Evolutionary conservation across 2,113 vertebrate species (phyloP).

Genomic region (Lipotes vexillifer): DNA sequence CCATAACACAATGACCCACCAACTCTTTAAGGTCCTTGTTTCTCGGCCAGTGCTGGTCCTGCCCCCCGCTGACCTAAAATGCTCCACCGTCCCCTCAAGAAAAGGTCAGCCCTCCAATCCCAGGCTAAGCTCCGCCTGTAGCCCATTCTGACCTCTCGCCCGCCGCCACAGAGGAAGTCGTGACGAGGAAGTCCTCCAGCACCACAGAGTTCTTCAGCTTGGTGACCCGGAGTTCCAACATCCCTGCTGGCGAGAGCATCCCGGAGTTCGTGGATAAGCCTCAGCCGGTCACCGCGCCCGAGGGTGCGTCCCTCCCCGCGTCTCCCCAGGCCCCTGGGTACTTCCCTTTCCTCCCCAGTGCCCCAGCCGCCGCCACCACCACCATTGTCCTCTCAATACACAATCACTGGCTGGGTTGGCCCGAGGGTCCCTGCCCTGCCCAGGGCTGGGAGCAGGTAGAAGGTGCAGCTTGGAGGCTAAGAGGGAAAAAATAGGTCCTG

Average conservation of each 20-base stretch:
- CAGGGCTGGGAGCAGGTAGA: neutral
- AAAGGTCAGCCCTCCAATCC: neutral
- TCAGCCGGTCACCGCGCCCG: slow-evolving; percentile 41
- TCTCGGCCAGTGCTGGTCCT: neutral
- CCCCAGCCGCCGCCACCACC: neutral
- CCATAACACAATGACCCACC: neutral
- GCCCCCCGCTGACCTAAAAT: neutral
- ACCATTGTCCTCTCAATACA: rapidly evolving
- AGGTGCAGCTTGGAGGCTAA: neutral
- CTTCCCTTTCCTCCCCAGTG: neutral
- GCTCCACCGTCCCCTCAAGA: neutral
- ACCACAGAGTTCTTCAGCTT: slow-evolving; percentile 75
- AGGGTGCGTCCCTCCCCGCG: slow-evolving; percentile 63
- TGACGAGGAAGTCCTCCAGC: slow-evolving; percentile 71
- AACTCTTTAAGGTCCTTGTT: neutral
- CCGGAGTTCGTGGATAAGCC: slow-evolving; percentile 81
- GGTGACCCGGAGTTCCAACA: slow-evolving; percentile 66
- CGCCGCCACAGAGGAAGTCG: slow-evolving; percentile 40
- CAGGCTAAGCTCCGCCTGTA: neutral
- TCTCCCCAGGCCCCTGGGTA: neutral
- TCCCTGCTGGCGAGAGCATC: slow-evolving; percentile 75
- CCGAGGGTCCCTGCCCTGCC: neutral
- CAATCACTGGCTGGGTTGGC: neutral
- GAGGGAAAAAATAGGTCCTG: too few relatives aligned
- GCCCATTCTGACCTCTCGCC: neutral